These are phyloP conservation scores for Nemurella pictetii DNA, from an alignment of 2,888 invertebrate species.

Conservation along the genomic window DNA sequence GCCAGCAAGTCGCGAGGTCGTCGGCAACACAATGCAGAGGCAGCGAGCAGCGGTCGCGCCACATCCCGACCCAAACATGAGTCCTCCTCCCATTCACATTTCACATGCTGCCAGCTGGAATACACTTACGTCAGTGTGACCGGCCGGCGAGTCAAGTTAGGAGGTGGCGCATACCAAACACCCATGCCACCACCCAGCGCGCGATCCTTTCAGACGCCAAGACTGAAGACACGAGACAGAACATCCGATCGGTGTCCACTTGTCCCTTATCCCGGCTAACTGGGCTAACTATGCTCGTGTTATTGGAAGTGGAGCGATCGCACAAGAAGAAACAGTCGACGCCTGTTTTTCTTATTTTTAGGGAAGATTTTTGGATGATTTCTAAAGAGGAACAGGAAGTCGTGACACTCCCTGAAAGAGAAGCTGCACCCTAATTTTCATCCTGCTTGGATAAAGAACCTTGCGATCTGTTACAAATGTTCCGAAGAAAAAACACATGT, in stretches of 20 bases:
- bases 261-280: no score
- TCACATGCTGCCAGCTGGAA: neutral
- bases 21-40: neutral
- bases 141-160: neutral
- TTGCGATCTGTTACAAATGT: neutral
- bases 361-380: neutral
- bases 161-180: slow-evolving; percentile 5
- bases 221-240: neutral
- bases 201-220: neutral
- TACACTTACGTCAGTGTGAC: neutral
- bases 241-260: neutral
- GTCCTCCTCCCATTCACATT: neutral
- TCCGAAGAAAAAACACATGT: neutral
- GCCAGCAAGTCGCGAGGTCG: slow-evolving; percentile 1
- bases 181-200: neutral
- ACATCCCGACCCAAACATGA: neutral
- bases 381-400: neutral
- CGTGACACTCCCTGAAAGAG: neutral
- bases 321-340: neutral
- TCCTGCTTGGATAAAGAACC: neutral
- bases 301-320: neutral
- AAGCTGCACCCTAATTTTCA: neutral
- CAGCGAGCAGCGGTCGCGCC: neutral
- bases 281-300: neutral
- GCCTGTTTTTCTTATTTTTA: neutral